These are phyloP conservation scores for Pimephales promelas DNA, from an alignment of 2,113 vertebrate species.

Conservation along the genomic window DNA sequence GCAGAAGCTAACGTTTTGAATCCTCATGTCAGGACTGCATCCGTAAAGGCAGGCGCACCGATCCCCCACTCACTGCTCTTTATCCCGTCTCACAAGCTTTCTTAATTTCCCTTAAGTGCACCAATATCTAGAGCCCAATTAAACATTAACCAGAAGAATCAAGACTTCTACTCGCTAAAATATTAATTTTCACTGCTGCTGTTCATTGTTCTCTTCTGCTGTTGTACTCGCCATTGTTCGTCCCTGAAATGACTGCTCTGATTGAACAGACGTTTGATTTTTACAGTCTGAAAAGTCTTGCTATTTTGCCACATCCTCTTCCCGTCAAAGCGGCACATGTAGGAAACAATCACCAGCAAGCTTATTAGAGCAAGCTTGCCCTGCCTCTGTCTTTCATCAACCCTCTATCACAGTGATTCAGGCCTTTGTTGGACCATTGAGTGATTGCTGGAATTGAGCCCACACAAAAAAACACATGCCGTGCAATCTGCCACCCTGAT, in stretches of 20 bases:
- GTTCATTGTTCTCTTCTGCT: background rate
- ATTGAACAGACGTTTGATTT: conserved; percentile 21
- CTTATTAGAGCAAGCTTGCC: conserved; percentile 10
- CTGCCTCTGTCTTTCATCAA: conserved; percentile 26
- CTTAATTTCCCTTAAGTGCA: conserved; percentile 53
- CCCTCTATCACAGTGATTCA: conserved; percentile 37
- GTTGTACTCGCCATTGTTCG: background rate
- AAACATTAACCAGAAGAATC: conserved; percentile 45
- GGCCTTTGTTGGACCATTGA: conserved; percentile 41
- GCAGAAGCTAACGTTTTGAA: conserved; percentile 21
- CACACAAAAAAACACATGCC: conserved; percentile 32
- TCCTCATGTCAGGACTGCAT: background rate
- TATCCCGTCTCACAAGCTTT: background rate
- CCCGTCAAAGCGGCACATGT: background rate
- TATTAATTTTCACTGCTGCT: conserved; percentile 28
- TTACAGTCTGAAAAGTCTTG: conserved; percentile 10
- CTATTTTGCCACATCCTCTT: background rate
- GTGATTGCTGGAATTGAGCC: conserved; percentile 41
- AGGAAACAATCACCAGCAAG: conserved; percentile 18
- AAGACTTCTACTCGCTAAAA: conserved; percentile 5
- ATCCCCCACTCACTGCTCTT: background rate
- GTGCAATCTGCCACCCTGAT: conserved; percentile 13
- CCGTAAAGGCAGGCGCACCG: too few relatives aligned
- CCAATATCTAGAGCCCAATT: conserved; percentile 40
- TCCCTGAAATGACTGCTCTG: conserved; percentile 8